phyloP scores from a whole-genome alignment of 2,797 vertebrate species.

The Myotis daubentonii region DNA sequence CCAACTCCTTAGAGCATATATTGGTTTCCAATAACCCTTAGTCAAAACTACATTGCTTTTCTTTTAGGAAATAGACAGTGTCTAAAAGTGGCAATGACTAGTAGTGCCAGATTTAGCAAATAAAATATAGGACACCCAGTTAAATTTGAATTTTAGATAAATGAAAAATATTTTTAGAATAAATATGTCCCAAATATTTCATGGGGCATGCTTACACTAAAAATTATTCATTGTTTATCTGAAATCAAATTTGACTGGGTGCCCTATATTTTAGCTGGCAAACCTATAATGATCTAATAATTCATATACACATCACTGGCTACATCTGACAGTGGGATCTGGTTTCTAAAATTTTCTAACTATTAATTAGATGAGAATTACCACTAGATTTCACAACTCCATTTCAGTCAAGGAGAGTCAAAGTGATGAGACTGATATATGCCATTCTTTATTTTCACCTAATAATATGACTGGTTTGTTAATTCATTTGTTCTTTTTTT shows the following conservation, averaged over 20 bases:
- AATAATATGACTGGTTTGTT: neutral
- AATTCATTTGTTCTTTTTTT: neutral
- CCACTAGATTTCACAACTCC: neutral
- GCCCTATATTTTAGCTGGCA: neutral
- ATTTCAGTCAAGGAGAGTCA: neutral
- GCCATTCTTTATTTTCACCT: neutral
- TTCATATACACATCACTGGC: neutral
- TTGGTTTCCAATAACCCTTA: neutral
- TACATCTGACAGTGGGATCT: neutral
- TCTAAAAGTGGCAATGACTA: neutral
- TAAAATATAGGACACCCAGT: neutral
- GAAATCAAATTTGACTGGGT: neutral
- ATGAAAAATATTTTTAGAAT: neutral
- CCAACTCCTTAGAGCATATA: neutral
- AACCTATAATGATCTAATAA: neutral
- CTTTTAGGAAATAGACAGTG: neutral
- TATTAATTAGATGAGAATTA: neutral
- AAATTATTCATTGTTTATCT: neutral
- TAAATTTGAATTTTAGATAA: conserved; percentile 46
- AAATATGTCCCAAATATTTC: neutral
- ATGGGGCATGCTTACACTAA: neutral
- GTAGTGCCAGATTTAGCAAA: neutral
- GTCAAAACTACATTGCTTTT: conserved; percentile 20
- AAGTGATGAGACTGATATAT: neutral
- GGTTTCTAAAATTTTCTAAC: conserved; percentile 36